Conservation (phyloP, 2,113 vertebrate species). For the Emydocephalus ijimae region DNA sequence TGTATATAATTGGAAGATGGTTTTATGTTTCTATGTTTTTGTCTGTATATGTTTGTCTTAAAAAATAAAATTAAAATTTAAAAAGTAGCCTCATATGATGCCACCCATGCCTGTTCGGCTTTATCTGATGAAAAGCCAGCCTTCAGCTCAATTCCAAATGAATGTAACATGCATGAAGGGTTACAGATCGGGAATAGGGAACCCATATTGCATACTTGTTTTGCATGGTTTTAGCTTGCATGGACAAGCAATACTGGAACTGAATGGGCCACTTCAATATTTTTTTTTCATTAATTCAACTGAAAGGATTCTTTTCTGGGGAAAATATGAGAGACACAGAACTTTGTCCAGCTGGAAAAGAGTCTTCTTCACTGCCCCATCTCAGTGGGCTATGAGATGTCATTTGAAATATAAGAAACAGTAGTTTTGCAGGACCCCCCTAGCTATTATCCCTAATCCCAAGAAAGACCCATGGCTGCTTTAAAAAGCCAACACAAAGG, state of each 20-base stretch:
- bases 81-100: background rate
- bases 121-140: background rate
- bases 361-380: background rate
- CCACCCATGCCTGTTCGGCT: background rate
- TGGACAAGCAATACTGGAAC: background rate
- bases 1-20: too few relatives aligned
- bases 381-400: background rate
- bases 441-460: background rate
- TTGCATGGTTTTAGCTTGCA: background rate
- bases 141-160: background rate
- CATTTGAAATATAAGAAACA: background rate
- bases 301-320: background rate
- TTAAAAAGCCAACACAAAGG: conserved; percentile 29
- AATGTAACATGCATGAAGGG: background rate
- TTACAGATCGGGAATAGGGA: background rate
- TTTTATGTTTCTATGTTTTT: too few relatives aligned
- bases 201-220: background rate
- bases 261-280: background rate
- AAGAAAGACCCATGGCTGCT: background rate
- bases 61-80: too few relatives aligned
- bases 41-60: too few relatives aligned
- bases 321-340: background rate
- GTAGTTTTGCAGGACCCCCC: background rate
- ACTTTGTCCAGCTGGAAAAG: background rate
- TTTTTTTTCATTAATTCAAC: background rate